These are phyloP conservation scores for Leucoma salicis DNA, from an alignment of 2,888 invertebrate species.

Conservation along the genomic window DNA sequence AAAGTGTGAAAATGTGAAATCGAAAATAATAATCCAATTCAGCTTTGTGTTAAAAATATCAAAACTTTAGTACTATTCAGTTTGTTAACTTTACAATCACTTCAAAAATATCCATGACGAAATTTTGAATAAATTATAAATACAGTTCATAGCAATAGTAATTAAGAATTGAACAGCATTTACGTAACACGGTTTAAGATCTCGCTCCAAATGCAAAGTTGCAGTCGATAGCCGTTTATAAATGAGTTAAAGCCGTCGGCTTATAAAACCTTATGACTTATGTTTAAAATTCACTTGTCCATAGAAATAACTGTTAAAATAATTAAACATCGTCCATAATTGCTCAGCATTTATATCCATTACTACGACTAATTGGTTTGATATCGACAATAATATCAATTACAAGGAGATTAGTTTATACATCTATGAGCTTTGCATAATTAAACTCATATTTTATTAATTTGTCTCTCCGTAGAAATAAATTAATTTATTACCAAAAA, in stretches of 20 bases:
- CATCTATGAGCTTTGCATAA: constrained; percentile 4
- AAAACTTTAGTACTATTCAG: neutral
- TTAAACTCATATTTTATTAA: too few species aligned
- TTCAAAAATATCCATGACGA: neutral
- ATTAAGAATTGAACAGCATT: constrained; percentile 5
- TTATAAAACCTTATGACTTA: constrained; percentile 24
- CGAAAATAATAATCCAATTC: too few species aligned
- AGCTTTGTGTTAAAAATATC: neutral
- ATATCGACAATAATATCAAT: constrained; percentile 32
- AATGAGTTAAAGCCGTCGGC: constrained; percentile 12
- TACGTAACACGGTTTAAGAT: constrained; percentile 5
- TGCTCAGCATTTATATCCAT: constrained; percentile 29
- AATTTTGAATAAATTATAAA: neutral
- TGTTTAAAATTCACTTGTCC: constrained; percentile 29
- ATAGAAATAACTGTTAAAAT: constrained; percentile 26
- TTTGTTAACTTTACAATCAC: neutral
- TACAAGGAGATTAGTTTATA: constrained; percentile 26
- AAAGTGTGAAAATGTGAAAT: too few species aligned
- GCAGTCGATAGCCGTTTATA: constrained; percentile 10
- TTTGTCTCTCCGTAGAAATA: too few species aligned
- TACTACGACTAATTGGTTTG: constrained; percentile 29
- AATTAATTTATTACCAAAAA: too few species aligned
- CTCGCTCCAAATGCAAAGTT: constrained; percentile 8
- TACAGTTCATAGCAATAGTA: constrained; percentile 1
- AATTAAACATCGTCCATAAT: constrained; percentile 28